phyloP scores from a whole-genome alignment of 2,888 invertebrate genomes.

The Xanthostigma xanthostigma region DNA sequence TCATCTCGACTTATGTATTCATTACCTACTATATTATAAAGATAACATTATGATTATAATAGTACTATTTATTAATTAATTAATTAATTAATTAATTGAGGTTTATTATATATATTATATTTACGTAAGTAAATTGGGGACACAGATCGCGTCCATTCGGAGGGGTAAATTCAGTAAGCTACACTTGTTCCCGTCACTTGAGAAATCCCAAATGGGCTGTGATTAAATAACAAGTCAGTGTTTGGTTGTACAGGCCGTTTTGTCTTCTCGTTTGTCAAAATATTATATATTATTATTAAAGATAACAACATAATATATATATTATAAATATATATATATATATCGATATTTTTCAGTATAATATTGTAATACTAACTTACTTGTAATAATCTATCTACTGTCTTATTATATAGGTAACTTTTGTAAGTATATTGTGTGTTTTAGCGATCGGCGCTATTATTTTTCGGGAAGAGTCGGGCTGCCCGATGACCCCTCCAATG shows the following conservation, averaged over 20 bases:
- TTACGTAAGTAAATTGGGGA: constrained; percentile 3
- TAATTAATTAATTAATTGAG: no score
- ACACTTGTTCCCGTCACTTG: constrained; percentile 25
- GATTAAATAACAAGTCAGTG: constrained; percentile 51
- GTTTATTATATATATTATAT: constrained; percentile 3
- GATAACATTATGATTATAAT: no score
- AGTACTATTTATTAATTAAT: no score
- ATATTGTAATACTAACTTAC: no score
- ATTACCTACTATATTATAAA: no score
- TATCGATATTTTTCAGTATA: neutral
- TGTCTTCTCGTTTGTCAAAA: constrained; percentile 36
- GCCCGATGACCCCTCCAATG: neutral
- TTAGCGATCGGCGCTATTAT: constrained; percentile 8
- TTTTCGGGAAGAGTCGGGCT: neutral
- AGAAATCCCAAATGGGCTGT: constrained; percentile 71
- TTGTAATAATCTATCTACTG: no score
- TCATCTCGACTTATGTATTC: constrained; percentile 23
- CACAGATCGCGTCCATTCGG: neutral
- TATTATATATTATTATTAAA: constrained; percentile 17
- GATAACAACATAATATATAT: neutral
- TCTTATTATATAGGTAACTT: constrained; percentile 19
- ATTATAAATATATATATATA: neutral
- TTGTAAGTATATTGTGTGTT: constrained; percentile 20
- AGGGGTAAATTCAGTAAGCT: neutral
- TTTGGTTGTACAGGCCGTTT: constrained; percentile 56